Base-by-base conservation (phyloP, 1,140 invertebrate species). In the Pinna nobilis region DNA sequence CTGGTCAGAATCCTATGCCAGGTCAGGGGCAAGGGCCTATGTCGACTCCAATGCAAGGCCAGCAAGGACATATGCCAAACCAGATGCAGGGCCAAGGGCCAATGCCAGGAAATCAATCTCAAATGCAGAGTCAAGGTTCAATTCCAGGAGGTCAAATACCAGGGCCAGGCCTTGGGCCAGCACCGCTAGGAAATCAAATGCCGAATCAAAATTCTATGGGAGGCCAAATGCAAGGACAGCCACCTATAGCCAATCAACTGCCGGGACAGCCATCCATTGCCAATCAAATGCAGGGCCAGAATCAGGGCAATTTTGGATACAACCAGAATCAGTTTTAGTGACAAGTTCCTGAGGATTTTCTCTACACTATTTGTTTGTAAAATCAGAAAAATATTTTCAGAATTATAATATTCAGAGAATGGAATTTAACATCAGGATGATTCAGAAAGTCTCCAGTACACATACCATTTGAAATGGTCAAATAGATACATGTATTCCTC, bases 151-250 rank as follows among this genome's bases (percentile, higher is more conserved):
- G 57, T n/a, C 69, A 57, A 44, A 76, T 76, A 70, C n/a, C 39
- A 18, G 60, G 51, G 7, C 66, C 64, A 39, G 74, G 68, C 64
- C 41, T 44, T 33, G 55, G 61, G 18, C 61, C 65, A 28, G 63
- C 44, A 13, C 61, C 64, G 67, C 66, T 61, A 63, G 61, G 51
- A 28, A 39, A 37, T 25, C 35, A 9, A 37, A 60, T 61, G 72
- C 55, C 57, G 15, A 51, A 49, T 23, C 20, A 30, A 32, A 33
- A 20, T 15, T 25, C 59, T 2, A 77, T 77, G 69, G 32, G 67
- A n/a, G 71, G 70, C 59, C 77, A 76, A 28, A 79, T 79, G 77
- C 61, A 64, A 41, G 53, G 33, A 4, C 51, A 44, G 39, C 63
- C 25, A 50, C 78, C 65, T 72, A 76, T 23, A 33, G 59, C 20